These are phyloP conservation scores for Mamestra configurata DNA, from an alignment of 1,140 invertebrate genomes.

Conservation along the genomic window DNA sequence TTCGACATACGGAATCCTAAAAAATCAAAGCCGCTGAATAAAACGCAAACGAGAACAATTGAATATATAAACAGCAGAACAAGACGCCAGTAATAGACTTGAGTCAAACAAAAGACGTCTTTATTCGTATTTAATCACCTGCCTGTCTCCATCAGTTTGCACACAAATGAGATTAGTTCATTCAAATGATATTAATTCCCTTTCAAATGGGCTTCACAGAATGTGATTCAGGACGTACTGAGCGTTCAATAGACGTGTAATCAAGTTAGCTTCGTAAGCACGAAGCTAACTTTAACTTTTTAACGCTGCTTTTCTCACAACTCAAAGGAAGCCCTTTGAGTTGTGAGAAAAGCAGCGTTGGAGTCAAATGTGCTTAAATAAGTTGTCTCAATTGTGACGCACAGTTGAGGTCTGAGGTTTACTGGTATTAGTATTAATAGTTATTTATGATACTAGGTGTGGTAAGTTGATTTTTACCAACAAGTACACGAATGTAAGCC, in stretches of 20 bases:
- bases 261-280: conserved; percentile 21
- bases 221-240: conserved; percentile 10
- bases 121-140: conserved; percentile 16
- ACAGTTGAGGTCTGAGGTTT: too few species aligned
- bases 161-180: conserved; percentile 28
- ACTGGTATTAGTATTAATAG: too few species aligned
- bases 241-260: conserved; percentile 6
- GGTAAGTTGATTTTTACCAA: too few species aligned
- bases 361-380: too few species aligned
- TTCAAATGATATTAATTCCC: conserved; percentile 35
- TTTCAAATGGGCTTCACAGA: conserved; percentile 16
- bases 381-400: too few species aligned
- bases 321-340: too few species aligned
- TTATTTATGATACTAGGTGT: too few species aligned
- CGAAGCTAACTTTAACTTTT: too few species aligned
- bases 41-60: conserved; percentile 22
- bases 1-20: not conserved
- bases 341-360: not conserved
- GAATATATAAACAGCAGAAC: conserved; percentile 1
- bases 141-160: not conserved
- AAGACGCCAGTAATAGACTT: conserved; percentile 5
- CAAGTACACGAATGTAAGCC: too few species aligned
- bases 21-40: not conserved
- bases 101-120: conserved; percentile 12
- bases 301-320: too few species aligned